Conservation (phyloP, 2,113 vertebrate genomes). For the Scomber scombrus region DNA sequence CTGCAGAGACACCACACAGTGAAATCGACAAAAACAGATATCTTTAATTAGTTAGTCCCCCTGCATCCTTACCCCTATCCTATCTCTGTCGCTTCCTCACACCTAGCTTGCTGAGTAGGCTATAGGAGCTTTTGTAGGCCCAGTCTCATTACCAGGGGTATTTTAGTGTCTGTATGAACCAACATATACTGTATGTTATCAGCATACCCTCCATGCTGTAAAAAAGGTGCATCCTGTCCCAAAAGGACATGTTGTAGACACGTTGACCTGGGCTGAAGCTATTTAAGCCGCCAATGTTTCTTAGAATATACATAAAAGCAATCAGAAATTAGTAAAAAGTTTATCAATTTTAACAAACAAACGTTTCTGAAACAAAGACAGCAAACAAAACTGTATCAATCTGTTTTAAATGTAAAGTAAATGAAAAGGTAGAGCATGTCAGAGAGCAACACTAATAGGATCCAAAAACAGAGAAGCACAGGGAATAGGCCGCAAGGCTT, state of each 20-base stretch:
- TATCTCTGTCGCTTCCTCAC: conserved; percentile 66
- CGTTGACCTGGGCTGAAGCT: neutral
- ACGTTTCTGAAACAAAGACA: conserved; percentile 12
- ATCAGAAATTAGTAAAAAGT: neutral
- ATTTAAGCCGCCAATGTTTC: conserved; percentile 9
- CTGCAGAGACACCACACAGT: conserved; percentile 58
- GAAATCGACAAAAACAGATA: conserved; percentile 71
- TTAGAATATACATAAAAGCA: conserved; percentile 25
- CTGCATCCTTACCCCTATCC: conserved; percentile 44
- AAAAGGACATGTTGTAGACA: conserved; percentile 5
- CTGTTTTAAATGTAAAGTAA: conserved; percentile 31
- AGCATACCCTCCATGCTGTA: conserved; percentile 28
- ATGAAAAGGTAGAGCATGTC: conserved; percentile 29
- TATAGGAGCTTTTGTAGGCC: conserved; percentile 52
- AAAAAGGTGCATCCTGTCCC: conserved; percentile 8
- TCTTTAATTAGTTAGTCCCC: conserved; percentile 72
- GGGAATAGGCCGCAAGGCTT: conserved; percentile 46
- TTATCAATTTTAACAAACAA: conserved; percentile 20
- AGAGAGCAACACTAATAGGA: conserved; percentile 40
- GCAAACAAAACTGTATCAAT: neutral
- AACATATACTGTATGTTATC: conserved; percentile 33
- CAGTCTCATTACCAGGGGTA: conserved; percentile 43
- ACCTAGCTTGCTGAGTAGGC: conserved; percentile 65
- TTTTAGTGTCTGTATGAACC: conserved; percentile 50
- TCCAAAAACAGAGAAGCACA: conserved; percentile 46